Conservation (phyloP, 2,113 vertebrate genomes). For the Taxidea taxus region DNA sequence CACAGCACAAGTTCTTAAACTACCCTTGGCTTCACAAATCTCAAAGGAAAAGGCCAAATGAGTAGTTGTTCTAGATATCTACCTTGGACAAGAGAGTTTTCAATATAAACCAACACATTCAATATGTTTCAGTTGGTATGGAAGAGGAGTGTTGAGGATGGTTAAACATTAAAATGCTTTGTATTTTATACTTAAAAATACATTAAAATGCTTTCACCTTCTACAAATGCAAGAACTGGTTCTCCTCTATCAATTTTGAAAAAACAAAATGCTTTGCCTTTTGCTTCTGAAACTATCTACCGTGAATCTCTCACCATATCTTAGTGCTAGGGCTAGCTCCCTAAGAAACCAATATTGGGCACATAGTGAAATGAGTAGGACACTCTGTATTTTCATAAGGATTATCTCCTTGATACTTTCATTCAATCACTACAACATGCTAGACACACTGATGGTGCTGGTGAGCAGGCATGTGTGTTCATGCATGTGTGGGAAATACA, state of each 20-base stretch:
- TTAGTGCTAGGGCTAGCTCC: not conserved
- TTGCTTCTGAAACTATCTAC: not conserved
- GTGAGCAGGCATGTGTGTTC: not conserved
- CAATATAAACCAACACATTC: not conserved
- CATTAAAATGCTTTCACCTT: not conserved
- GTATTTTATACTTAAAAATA: not conserved
- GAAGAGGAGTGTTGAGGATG: not conserved
- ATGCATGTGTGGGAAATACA: not conserved
- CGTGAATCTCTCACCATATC: not conserved
- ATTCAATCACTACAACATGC: not conserved
- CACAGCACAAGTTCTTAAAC: not conserved
- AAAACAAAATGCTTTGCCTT: not conserved
- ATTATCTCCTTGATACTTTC: not conserved
- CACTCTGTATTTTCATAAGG: not conserved
- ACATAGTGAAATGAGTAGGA: not conserved
- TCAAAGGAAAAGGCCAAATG: not conserved
- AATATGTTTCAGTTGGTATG: not conserved
- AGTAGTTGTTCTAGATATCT: not conserved
- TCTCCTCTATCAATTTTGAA: not conserved
- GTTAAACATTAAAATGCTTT: not conserved
- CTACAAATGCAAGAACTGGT: not conserved
- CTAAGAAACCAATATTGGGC: not conserved
- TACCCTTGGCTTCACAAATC: not conserved
- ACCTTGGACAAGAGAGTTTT: conserved; percentile 10
- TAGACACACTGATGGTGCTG: not conserved